Conservation (phyloP, 1,140 invertebrate species). For the Lucilia cuprina region DNA sequence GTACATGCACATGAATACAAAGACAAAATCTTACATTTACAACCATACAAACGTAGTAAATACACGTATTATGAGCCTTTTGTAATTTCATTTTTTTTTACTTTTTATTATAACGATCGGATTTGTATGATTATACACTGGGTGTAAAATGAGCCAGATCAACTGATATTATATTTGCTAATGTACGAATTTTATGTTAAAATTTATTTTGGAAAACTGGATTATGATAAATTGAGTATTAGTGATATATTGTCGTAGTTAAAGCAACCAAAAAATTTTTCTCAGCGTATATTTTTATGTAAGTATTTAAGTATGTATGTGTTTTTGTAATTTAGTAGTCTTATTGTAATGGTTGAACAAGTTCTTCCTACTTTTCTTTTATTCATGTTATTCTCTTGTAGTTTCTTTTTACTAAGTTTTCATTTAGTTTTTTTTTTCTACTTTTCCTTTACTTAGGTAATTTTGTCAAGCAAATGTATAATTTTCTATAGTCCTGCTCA, state of each 20-base stretch:
- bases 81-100: background rate
- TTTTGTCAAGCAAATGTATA: slow-evolving; percentile 31
- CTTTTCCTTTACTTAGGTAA: slow-evolving; percentile 16
- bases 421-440: background rate
- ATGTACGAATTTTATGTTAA: too few species aligned
- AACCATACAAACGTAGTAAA: background rate
- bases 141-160: too few species aligned
- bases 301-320: background rate
- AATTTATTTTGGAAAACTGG: too few species aligned
- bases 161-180: too few species aligned
- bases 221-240: too few species aligned
- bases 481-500: slow-evolving; percentile 24
- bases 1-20: slow-evolving; percentile 17
- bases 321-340: background rate
- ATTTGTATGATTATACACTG: too few species aligned
- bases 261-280: too few species aligned
- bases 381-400: background rate
- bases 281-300: too few species aligned
- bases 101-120: background rate
- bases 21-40: background rate
- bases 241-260: too few species aligned
- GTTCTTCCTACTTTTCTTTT: background rate
- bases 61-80: background rate
- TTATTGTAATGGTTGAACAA: background rate
- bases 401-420: background rate